phyloP scores from a whole-genome alignment of 2,113 vertebrate genomes.

The Pelobates fuscus region DNA sequence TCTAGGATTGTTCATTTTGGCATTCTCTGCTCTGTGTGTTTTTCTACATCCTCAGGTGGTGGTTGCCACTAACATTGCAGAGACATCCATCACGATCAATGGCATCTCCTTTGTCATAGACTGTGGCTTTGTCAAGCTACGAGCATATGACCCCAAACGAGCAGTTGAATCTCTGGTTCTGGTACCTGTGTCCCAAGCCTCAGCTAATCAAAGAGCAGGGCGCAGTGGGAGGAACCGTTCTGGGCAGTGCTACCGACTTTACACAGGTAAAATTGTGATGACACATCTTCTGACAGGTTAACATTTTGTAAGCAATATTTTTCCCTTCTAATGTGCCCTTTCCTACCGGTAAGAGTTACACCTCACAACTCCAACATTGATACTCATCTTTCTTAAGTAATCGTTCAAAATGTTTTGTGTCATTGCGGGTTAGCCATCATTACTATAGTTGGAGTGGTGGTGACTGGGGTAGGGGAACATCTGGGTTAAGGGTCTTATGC shows the following conservation, averaged over 20 bases:
- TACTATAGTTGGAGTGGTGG: no score
- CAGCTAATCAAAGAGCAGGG: conserved; percentile 90
- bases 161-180: conserved; percentile 94
- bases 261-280: conserved; percentile 76
- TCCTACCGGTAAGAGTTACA: no score
- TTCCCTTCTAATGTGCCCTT: no score
- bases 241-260: conserved; percentile 91
- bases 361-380: no score
- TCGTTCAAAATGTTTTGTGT: no score
- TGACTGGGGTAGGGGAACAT: no score
- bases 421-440: no score
- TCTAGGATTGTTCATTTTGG: not conserved
- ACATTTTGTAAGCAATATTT: no score
- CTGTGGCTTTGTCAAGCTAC: conserved; percentile 94
- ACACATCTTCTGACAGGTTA: not conserved
- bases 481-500: no score
- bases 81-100: conserved; percentile 94
- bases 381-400: no score
- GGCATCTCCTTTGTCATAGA: conserved; percentile 90
- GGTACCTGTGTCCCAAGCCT: conserved; percentile 93
- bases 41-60: conserved; percentile 86
- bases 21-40: not conserved
- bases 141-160: conserved; percentile 90
- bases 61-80: conserved; percentile 95
- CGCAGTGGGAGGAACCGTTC: conserved; percentile 88